A percentile compares a stretch with the other conserved stretches of the same genome.
These are phyloP conservation scores for Trachymyrmex cornetzi DNA, from an alignment of 1,140 invertebrate genomes.

Conservation along the genomic window DNA sequence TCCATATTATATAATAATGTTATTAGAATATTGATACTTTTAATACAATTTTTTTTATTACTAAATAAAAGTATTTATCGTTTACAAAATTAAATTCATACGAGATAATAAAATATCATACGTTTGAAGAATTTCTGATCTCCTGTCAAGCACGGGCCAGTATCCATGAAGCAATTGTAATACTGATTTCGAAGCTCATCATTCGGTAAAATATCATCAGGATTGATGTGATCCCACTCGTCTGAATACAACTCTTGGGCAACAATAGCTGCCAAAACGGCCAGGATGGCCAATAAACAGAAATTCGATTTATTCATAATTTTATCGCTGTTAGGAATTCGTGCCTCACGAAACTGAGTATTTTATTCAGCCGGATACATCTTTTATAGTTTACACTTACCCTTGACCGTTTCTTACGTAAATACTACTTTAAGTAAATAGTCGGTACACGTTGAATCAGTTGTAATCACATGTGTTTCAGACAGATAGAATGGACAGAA, in stretches of 20 bases:
- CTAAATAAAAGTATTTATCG: not conserved
- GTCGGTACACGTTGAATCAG: constrained; percentile 14
- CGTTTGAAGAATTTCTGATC: constrained; percentile 78
- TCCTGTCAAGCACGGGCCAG: constrained; percentile 79
- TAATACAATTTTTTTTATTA: not conserved
- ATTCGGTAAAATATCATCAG: constrained; percentile 45
- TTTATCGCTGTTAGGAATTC: constrained; percentile 9
- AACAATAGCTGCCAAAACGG: not conserved
- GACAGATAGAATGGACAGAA: not conserved
- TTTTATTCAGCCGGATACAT: not conserved
- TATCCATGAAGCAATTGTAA: constrained; percentile 84
- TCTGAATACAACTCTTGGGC: constrained; percentile 60
- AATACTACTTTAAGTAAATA: constrained; percentile 35
- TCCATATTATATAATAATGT: not conserved
- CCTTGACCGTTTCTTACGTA: constrained; percentile 45
- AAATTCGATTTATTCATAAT: constrained; percentile 10
- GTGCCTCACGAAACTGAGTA: constrained; percentile 16
- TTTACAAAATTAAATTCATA: constrained; percentile 1
- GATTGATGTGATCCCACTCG: constrained; percentile 56
- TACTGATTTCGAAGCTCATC: constrained; percentile 71
- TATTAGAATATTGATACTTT: not conserved
- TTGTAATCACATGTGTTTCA: constrained; percentile 30
- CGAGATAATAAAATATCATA: constrained; percentile 49
- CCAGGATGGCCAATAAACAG: constrained; percentile 15
- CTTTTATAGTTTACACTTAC: constrained; percentile 47